phyloP scores from a whole-genome alignment of 2,797 vertebrate genomes.

The Diplodus sargus region DNA sequence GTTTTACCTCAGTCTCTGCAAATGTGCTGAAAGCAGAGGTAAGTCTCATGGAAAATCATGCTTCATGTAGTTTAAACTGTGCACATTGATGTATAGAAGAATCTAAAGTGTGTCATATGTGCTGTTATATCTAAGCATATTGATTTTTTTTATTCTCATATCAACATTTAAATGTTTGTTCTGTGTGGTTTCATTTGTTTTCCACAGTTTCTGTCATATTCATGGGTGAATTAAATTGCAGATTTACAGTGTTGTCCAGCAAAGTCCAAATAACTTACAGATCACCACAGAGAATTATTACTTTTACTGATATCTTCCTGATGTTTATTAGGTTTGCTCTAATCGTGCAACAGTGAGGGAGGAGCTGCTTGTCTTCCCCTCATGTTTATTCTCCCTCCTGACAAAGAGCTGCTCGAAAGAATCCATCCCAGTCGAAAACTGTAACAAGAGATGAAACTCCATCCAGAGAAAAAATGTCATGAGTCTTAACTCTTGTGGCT shows the following conservation, averaged over 20 bases:
- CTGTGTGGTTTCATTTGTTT: not conserved
- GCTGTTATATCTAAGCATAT: not conserved
- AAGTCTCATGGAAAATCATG: slow-evolving; percentile 36
- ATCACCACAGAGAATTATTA: not conserved
- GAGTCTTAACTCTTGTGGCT: slow-evolving; percentile 52
- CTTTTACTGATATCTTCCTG: not conserved
- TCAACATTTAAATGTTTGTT: not conserved
- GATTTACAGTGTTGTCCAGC: not conserved
- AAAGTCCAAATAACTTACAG: not conserved
- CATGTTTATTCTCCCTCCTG: slow-evolving; percentile 16
- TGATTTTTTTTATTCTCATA: not conserved
- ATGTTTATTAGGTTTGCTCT: not conserved
- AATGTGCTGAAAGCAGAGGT: slow-evolving; percentile 81
- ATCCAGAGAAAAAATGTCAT: slow-evolving; percentile 46
- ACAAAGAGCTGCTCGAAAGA: slow-evolving; percentile 1
- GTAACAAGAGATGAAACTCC: slow-evolving; percentile 35
- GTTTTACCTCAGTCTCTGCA: slow-evolving; percentile 68
- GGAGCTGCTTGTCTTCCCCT: slow-evolving; percentile 24
- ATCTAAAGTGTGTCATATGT: not conserved
- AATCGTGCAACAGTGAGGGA: slow-evolving; percentile 13
- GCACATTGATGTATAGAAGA: not conserved
- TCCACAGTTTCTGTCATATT: not conserved
- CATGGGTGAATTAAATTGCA: accelerated
- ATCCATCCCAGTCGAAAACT: slow-evolving; percentile 10
- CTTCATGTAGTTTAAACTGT: not conserved